Evolutionary conservation across 1,140 invertebrate genomes (phyloP).

Genomic region (Diploscapter pachys): DNA sequence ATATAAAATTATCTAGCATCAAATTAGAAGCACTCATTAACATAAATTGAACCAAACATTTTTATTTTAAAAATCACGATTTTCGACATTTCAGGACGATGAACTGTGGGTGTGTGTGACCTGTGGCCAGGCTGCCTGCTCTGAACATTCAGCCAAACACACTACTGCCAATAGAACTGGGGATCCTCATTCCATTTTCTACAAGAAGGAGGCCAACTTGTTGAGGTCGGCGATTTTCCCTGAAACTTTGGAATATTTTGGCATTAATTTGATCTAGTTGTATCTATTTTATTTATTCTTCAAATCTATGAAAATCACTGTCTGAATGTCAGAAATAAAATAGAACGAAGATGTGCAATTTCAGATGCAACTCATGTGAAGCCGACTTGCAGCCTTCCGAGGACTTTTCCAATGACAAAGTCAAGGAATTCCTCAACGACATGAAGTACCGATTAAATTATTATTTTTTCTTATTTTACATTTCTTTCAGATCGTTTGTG

Average conservation of each 20-base stretch:
- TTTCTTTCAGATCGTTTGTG: not conserved
- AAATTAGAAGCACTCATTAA: too few relatives aligned
- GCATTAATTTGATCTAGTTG: not conserved
- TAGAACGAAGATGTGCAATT: not conserved
- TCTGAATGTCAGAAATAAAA: too few relatives aligned
- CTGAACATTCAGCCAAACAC: slow-evolving; percentile 1
- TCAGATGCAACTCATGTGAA: slow-evolving; percentile 15
- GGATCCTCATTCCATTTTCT: not conserved
- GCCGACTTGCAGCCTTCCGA: not conserved
- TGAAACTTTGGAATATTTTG: not conserved
- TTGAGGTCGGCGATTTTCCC: not conserved
- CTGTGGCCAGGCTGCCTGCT: not conserved
- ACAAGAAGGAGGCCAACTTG: not conserved
- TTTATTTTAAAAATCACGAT: too few relatives aligned
- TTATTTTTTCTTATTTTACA: not conserved
- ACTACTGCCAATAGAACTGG: not conserved
- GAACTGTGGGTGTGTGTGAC: slow-evolving; percentile 8
- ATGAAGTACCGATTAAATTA: not conserved
- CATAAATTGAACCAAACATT: too few relatives aligned
- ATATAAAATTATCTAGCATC: too few relatives aligned
- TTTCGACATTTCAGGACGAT: not conserved
- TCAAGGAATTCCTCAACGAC: slow-evolving; percentile 2
- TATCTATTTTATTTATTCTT: too few relatives aligned
- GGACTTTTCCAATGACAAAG: not conserved
- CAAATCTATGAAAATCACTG: not conserved